Conservation (phyloP, 2,113 vertebrate genomes). For the Epinephelus cyanopodus region DNA sequence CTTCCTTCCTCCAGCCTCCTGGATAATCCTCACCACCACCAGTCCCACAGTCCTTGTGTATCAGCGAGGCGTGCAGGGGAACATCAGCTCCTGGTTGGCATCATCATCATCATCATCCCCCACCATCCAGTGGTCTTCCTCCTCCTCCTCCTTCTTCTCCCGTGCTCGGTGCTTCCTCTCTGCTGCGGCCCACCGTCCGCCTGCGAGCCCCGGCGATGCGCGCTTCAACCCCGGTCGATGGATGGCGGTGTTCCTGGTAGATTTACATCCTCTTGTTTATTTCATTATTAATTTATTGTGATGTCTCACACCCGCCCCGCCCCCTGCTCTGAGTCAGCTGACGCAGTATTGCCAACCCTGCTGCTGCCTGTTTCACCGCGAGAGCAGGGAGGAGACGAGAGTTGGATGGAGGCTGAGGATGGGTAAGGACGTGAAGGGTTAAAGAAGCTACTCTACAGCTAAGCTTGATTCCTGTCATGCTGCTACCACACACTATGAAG, state of each 20-base stretch:
- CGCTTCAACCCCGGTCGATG: conserved; percentile 46
- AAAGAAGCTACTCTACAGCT: conserved; percentile 23
- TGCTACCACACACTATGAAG: conserved; percentile 53
- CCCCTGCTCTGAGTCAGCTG: conserved; percentile 73
- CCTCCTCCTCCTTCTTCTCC: conserved; percentile 44
- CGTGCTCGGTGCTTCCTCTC: conserved; percentile 43
- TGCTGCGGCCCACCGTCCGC: conserved; percentile 36
- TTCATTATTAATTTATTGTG: conserved; percentile 75
- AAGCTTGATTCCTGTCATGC: conserved; percentile 30
- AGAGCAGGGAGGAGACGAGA: conserved; percentile 48
- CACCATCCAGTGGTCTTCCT: conserved; percentile 42
- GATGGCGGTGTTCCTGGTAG: conserved; percentile 50
- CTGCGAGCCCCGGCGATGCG: conserved; percentile 44
- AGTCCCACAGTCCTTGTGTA: conserved; percentile 50
- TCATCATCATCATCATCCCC: conserved; percentile 61
- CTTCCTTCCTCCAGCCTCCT: conserved; percentile 67
- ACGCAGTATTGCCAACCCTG: conserved; percentile 68
- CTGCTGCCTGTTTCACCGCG: conserved; percentile 64
- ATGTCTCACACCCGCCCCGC: conserved; percentile 59
- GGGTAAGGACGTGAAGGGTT: conserved; percentile 39
- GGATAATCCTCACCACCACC: conserved; percentile 72
- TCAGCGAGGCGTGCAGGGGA: conserved; percentile 63
- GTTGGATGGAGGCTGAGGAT: background rate
- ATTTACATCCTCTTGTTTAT: conserved; percentile 58
- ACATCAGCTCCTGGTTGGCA: conserved; percentile 51